These are phyloP conservation scores for Omphaloscelis lunosa DNA, from an alignment of 2,888 invertebrate species.

Conservation along the genomic window DNA sequence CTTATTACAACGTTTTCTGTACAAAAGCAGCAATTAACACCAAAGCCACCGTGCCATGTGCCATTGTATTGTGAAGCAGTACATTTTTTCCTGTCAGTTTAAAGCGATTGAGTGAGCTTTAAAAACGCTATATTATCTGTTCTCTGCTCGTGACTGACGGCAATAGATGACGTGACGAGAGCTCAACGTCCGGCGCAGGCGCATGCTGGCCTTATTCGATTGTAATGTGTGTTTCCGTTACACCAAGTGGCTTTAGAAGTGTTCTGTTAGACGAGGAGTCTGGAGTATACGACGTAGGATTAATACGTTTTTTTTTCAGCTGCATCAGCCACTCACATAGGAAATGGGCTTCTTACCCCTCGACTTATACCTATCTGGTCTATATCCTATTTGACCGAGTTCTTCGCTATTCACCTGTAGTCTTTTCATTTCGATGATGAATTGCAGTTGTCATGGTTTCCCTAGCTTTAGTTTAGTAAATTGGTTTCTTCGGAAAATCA, in stretches of 20 bases:
- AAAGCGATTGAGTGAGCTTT: conserved; percentile 43
- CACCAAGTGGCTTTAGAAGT: background rate
- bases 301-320: background rate
- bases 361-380: background rate
- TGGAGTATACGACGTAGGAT: background rate
- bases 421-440: background rate
- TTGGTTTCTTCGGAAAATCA: background rate
- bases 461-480: background rate
- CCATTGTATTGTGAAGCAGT: background rate
- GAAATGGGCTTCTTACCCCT: background rate
- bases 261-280: background rate
- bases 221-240: conserved; percentile 46
- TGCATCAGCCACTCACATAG: background rate
- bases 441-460: background rate
- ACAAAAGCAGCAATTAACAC: background rate
- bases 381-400: background rate
- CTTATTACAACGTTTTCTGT: background rate
- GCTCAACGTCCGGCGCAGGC: conserved; percentile 28
- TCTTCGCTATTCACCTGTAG: background rate
- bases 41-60: background rate
- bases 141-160: conserved; percentile 48
- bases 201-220: conserved; percentile 31
- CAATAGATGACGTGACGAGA: conserved; percentile 22
- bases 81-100: conserved; percentile 25
- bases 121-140: conserved; percentile 27